These are phyloP conservation scores for Myopa tessellatipennis DNA, from an alignment of 2,888 invertebrate species.

Conservation along the genomic window DNA sequence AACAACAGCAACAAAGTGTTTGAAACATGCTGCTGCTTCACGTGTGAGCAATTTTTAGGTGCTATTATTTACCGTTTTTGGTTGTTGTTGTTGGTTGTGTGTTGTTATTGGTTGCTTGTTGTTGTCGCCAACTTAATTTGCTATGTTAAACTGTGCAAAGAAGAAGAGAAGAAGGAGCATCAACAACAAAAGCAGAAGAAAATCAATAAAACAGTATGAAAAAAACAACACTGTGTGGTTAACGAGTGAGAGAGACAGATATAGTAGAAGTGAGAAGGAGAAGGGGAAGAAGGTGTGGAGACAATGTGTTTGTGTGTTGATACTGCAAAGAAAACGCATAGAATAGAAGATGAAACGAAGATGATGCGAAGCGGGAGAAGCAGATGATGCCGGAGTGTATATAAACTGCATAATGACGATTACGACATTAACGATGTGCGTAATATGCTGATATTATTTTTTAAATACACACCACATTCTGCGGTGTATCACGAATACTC, in stretches of 20 bases:
- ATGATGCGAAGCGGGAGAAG: not conserved
- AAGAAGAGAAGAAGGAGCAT: not conserved
- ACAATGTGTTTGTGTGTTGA: not conserved
- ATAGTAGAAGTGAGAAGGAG: not conserved
- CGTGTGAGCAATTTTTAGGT: not conserved
- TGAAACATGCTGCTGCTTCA: not conserved
- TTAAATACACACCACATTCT: no score
- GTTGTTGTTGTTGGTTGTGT: conserved; percentile 2
- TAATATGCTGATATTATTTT: no score
- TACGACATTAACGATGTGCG: no score
- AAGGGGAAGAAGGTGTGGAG: not conserved
- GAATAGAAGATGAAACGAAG: no score
- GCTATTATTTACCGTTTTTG: not conserved
- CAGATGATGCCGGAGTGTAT: not conserved
- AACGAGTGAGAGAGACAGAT: no score
- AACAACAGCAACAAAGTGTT: not conserved
- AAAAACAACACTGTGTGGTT: not conserved
- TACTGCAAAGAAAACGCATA: no score
- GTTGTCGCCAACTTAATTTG: conserved; percentile 33
- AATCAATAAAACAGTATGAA: not conserved
- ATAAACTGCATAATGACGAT: no score
- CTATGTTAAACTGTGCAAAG: conserved; percentile 25
- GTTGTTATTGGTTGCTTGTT: not conserved
- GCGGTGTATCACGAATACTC: no score
- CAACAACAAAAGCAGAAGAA: conserved; percentile 1